phyloP scores from a whole-genome alignment of 2,113 vertebrate genomes.

The Melanerpes formicivorus region DNA sequence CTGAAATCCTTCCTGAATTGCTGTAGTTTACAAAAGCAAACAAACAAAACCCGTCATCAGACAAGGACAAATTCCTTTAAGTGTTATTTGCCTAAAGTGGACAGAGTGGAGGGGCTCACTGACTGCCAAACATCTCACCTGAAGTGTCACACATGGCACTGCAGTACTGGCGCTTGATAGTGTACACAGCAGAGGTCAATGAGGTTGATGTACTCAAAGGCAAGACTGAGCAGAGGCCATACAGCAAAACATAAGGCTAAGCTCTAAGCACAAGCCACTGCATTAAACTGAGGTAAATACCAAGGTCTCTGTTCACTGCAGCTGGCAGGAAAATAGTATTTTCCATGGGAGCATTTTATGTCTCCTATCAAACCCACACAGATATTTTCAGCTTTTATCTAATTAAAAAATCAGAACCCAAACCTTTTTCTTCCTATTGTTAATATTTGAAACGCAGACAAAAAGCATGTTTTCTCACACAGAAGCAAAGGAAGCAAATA shows the following conservation, averaged over 20 bases:
- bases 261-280: background rate
- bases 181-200: background rate
- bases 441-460: background rate
- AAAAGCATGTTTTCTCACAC: background rate
- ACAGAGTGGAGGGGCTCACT: background rate
- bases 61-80: background rate
- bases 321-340: background rate
- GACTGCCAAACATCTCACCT: background rate
- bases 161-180: background rate
- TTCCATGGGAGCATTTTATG: background rate
- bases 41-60: background rate
- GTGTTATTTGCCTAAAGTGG: background rate
- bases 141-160: background rate
- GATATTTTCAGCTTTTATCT: accelerated
- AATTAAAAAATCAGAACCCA: background rate
- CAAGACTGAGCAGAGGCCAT: background rate
- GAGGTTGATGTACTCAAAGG: background rate
- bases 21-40: background rate
- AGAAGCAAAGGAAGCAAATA: constrained; percentile 24
- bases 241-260: background rate
- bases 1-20: background rate
- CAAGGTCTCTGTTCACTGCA: background rate
- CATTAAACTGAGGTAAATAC: constrained; percentile 6
- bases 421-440: background rate
- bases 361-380: background rate